Percentiles rank a stretch among this genome's conserved stretches.
Conservation (phyloP, 2,797 vertebrate genomes). For the Selene dorsalis region DNA sequence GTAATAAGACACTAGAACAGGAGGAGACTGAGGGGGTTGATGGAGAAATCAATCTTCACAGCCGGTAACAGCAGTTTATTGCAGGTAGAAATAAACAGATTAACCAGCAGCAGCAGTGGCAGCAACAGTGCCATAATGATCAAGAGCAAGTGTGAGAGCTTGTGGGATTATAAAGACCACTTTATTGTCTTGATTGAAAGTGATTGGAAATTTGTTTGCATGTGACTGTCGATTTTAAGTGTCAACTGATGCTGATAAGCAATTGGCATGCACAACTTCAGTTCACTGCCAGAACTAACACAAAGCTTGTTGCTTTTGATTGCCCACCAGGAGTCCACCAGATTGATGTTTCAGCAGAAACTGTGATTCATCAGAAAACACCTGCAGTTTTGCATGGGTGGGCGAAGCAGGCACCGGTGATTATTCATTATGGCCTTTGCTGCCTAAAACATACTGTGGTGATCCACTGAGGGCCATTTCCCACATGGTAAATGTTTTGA, state of each 20-base stretch:
- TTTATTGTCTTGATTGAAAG: constrained; percentile 50
- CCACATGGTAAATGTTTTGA: constrained; percentile 19
- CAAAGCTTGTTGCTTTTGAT: constrained; percentile 43
- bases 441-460: constrained; percentile 6
- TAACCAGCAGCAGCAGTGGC: constrained; percentile 28
- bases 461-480: constrained; percentile 18
- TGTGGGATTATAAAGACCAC: constrained; percentile 30
- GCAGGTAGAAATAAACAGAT: constrained; percentile 63
- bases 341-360: constrained; percentile 42
- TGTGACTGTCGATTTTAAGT: constrained; percentile 49
- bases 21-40: constrained; percentile 38
- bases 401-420: constrained; percentile 17
- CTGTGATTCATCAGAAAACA: constrained; percentile 53
- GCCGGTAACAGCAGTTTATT: constrained; percentile 40
- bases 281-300: constrained; percentile 32
- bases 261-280: constrained; percentile 34
- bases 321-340: constrained; percentile 47
- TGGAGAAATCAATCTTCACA: constrained; percentile 47
- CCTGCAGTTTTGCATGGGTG: constrained; percentile 41
- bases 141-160: constrained; percentile 24
- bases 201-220: constrained; percentile 38
- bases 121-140: constrained; percentile 32
- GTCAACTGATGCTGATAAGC: constrained; percentile 43
- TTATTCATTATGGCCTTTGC: constrained; percentile 34
- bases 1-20: constrained; percentile 53